Percentiles rank a stretch among this genome's conserved stretches.
Evolutionary conservation across 1,140 invertebrate genomes (phyloP).

Genomic region (Manduca sexta): DNA sequence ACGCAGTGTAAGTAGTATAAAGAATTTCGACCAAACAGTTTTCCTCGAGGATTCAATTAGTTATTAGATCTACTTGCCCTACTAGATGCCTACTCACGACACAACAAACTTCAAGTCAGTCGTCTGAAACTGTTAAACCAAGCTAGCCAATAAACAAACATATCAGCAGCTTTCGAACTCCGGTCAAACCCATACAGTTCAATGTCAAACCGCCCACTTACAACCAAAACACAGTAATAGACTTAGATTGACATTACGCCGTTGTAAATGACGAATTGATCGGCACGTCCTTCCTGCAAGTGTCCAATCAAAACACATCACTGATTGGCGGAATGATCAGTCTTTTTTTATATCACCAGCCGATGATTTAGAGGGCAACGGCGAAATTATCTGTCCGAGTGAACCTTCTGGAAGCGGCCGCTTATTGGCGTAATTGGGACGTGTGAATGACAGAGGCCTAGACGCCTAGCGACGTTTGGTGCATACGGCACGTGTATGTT

Average conservation of each 20-base stretch:
- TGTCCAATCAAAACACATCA: slow-evolving; percentile 38
- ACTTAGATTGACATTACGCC: slow-evolving; percentile 63
- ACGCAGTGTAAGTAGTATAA: no score
- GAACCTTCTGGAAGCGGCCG: not conserved
- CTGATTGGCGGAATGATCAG: slow-evolving; percentile 52
- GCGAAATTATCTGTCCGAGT: slow-evolving; percentile 22
- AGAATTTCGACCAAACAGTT: no score
- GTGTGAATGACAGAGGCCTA: not conserved
- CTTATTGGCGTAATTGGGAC: slow-evolving; percentile 1
- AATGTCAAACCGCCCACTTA: not conserved
- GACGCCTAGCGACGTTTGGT: not conserved
- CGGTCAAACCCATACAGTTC: no score
- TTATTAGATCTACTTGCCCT: no score
- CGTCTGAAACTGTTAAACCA: no score
- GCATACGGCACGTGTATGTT: no score
- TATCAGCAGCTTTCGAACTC: no score
- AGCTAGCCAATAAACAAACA: no score
- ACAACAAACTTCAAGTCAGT: no score
- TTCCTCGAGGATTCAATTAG: no score
- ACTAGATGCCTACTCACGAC: no score
- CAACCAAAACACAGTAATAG: slow-evolving; percentile 27
- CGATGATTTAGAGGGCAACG: slow-evolving; percentile 31
- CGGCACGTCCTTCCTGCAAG: slow-evolving; percentile 35
- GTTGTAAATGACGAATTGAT: slow-evolving; percentile 70
- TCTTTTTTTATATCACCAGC: slow-evolving; percentile 16